These are phyloP conservation scores for Philaethria dido DNA, from an alignment of 2,888 invertebrate species.

Conservation along the genomic window DNA sequence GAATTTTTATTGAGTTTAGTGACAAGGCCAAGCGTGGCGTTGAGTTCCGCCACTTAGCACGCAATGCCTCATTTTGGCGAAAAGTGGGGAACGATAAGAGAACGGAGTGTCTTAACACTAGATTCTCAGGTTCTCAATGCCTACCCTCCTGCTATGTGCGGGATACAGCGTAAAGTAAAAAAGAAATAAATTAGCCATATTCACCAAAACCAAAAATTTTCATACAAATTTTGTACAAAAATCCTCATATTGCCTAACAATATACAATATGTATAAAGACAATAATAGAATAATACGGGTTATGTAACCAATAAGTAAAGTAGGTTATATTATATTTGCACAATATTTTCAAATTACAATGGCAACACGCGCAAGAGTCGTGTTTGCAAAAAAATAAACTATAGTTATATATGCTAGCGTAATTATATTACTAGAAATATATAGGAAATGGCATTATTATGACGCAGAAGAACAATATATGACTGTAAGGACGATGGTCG, in stretches of 20 bases:
- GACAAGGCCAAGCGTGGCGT: too few species aligned
- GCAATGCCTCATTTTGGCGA: too few species aligned
- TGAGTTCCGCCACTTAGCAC: too few species aligned
- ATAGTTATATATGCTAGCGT: not conserved
- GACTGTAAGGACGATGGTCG: too few species aligned
- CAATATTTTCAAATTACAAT: constrained; percentile 23
- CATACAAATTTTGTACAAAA: not conserved
- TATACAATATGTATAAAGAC: not conserved
- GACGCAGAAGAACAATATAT: too few species aligned
- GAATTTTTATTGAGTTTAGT: too few species aligned
- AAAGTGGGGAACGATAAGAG: too few species aligned
- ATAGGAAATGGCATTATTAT: not conserved
- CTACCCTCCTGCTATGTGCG: too few species aligned
- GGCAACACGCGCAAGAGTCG: not conserved
- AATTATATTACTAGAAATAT: constrained; percentile 1
- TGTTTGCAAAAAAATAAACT: constrained; percentile 1
- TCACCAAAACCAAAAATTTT: not conserved
- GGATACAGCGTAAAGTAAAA: too few species aligned
- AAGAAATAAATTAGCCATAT: too few species aligned
- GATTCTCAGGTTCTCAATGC: too few species aligned
- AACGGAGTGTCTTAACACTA: too few species aligned
- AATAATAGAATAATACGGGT: not conserved
- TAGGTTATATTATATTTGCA: constrained; percentile 9
- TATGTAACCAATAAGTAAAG: constrained; percentile 19
- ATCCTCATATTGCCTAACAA: not conserved